A percentile compares a stretch with the other conserved stretches of the same genome.
These are phyloP conservation scores for Steinernema scapterisci DNA, from an alignment of 2,888 invertebrate species.

Conservation along the genomic window DNA sequence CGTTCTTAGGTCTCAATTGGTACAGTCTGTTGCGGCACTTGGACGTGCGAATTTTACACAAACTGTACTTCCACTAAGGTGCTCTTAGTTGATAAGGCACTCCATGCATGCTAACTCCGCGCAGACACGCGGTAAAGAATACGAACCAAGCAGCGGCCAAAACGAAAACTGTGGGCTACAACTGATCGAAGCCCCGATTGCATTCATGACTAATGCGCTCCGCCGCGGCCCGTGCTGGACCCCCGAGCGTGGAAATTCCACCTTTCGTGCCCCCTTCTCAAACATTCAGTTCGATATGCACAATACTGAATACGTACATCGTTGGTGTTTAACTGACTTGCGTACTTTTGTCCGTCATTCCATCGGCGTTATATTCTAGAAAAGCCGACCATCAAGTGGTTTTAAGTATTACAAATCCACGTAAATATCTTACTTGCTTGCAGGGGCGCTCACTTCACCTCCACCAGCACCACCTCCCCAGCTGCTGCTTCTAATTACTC, in stretches of 20 bases:
- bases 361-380: neutral
- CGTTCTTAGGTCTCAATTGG: too few relatives aligned
- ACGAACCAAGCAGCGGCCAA: neutral
- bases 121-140: too few relatives aligned
- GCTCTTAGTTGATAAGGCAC: too few relatives aligned
- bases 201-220: conserved; percentile 20
- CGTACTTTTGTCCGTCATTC: conserved; percentile 1
- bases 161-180: neutral
- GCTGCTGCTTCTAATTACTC: neutral
- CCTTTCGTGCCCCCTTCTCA: neutral
- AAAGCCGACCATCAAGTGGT: neutral
- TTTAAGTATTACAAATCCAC: too few relatives aligned
- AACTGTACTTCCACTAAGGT: too few relatives aligned
- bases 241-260: conserved; percentile 14
- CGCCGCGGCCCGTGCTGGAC: conserved; percentile 22
- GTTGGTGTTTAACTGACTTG: neutral
- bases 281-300: conserved; percentile 30
- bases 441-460: neutral
- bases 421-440: neutral
- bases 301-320: conserved; percentile 16
- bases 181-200: conserved; percentile 23
- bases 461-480: neutral
- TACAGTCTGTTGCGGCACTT: too few relatives aligned
- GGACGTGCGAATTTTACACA: too few relatives aligned
- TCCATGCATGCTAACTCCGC: too few relatives aligned